A percentile compares a stretch with the other conserved stretches of the same genome.
Conservation (phyloP, 53 echinoderm and acorn worm genomes). For the Stichopus horrens region DNA sequence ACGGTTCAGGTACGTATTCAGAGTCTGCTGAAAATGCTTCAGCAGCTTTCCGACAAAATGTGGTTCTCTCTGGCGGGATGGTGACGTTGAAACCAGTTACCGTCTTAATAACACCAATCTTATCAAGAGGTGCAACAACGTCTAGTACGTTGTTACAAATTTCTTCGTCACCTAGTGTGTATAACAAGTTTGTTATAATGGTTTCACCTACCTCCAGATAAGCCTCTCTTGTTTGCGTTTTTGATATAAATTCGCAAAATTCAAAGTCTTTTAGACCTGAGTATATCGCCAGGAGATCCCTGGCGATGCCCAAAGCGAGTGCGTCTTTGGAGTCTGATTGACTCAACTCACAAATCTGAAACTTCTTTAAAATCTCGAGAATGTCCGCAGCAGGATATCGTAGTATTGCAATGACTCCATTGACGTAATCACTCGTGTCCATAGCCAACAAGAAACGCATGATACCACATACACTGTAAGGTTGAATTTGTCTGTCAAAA, state of each 20-base stretch:
- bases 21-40: background rate
- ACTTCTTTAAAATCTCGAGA: background rate
- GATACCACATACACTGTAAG: background rate
- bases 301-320: background rate
- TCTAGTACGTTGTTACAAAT: conserved; percentile 4
- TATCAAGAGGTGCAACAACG: conserved; percentile 4
- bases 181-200: background rate
- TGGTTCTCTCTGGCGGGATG: background rate
- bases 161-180: background rate
- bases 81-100: conserved; percentile 2
- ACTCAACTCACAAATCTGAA: conserved; percentile 2
- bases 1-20: background rate
- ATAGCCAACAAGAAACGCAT: background rate
- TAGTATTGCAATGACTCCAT: background rate
- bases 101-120: background rate
- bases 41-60: background rate
- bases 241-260: conserved; percentile 16
- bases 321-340: background rate
- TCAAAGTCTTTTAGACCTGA: background rate
- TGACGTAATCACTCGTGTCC: background rate
- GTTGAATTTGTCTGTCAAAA: background rate
- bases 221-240: conserved; percentile 20
- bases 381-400: conserved; percentile 19
- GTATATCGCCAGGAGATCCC: conserved; percentile 7
- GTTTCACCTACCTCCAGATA: background rate